phyloP scores from a whole-genome alignment of 2,797 vertebrate species.

The Aphelocoma californica region DNA sequence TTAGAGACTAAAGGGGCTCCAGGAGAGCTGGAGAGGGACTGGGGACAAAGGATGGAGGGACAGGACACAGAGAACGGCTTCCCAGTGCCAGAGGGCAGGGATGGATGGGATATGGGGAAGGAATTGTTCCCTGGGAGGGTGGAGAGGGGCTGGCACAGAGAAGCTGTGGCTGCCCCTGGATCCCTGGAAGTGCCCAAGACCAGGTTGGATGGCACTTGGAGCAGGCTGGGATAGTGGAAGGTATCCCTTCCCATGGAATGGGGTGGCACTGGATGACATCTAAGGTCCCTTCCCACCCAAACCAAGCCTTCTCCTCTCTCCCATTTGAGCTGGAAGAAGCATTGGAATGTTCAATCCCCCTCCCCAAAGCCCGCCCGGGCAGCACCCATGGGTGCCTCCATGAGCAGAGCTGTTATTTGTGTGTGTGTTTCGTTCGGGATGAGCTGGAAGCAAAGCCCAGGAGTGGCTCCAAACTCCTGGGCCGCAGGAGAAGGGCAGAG shows the following conservation, averaged over 20 bases:
- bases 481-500: neutral
- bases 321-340: neutral
- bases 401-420: neutral
- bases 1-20: neutral
- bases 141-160: neutral
- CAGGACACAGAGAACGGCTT: neutral
- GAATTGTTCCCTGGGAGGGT: neutral
- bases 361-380: neutral
- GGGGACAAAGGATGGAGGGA: neutral
- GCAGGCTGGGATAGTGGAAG: neutral
- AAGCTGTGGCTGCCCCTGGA: neutral
- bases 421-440: neutral
- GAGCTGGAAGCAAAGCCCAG: neutral
- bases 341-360: accelerated
- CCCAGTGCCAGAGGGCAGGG: neutral
- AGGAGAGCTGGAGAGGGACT: neutral
- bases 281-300: neutral
- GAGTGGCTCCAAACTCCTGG: neutral
- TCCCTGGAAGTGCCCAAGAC: neutral
- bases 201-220: neutral
- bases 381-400: neutral
- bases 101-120: neutral
- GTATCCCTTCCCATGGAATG: neutral
- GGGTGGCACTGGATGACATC: accelerated
- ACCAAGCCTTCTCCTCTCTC: neutral